phyloP scores from a whole-genome alignment of 2,888 invertebrate genomes.

The Leptinotarsa peninsularis region DNA sequence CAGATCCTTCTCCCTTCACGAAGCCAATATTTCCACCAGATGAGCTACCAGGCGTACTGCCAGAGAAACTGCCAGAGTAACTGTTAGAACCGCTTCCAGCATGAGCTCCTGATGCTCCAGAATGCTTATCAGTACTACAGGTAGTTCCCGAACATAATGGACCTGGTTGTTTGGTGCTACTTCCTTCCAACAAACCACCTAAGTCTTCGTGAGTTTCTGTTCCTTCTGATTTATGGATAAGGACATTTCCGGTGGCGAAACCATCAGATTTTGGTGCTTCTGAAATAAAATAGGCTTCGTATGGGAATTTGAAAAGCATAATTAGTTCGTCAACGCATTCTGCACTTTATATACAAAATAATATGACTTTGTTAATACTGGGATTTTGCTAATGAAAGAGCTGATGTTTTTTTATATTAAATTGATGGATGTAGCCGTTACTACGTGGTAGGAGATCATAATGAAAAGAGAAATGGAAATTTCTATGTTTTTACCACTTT shows the following conservation, averaged over 20 bases:
- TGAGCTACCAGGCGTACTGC: slow-evolving; percentile 13
- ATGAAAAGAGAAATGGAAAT: too few relatives aligned
- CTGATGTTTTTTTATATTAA: too few relatives aligned
- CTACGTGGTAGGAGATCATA: too few relatives aligned
- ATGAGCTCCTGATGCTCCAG: neutral
- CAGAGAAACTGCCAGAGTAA: neutral
- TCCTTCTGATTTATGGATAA: slow-evolving; percentile 41
- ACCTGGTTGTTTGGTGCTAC: neutral
- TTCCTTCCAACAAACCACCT: neutral
- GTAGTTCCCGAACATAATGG: slow-evolving; percentile 16
- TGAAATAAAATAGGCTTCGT: neutral
- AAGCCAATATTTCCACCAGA: slow-evolving; percentile 17
- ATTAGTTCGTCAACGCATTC: too few relatives aligned
- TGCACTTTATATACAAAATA: too few relatives aligned
- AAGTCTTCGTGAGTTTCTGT: slow-evolving; percentile 8
- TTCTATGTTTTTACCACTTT: too few relatives aligned
- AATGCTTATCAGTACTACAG: neutral
- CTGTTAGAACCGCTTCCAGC: slow-evolving; percentile 8
- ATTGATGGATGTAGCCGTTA: too few relatives aligned
- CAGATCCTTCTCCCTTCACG: neutral
- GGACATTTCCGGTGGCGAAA: slow-evolving; percentile 38
- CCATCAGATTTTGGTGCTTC: slow-evolving; percentile 18
- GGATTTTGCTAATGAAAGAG: too few relatives aligned
- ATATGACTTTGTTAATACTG: too few relatives aligned
- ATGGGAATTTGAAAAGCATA: too few relatives aligned